Conservation (phyloP, 2,888 invertebrate species). For the Cremastinae sp. region DNA sequence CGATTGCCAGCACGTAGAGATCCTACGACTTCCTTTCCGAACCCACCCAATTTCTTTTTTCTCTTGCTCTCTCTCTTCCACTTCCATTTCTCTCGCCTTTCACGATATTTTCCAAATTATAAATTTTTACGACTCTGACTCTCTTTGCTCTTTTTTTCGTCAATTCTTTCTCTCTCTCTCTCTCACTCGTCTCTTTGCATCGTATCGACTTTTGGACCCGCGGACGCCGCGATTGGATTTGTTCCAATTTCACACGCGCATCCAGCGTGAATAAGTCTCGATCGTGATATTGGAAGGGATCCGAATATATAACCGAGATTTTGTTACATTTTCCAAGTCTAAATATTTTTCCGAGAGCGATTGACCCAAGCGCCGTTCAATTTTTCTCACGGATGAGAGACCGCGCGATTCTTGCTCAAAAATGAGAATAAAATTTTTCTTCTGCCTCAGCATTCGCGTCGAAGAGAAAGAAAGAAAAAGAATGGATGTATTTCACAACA, state of each 20-base stretch:
- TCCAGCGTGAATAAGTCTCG: constrained; percentile 63
- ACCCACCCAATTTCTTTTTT: constrained; percentile 46
- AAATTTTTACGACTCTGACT: constrained; percentile 79
- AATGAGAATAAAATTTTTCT: neutral
- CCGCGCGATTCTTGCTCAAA: constrained; percentile 29
- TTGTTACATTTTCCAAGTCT: constrained; percentile 31
- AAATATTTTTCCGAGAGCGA: constrained; percentile 40
- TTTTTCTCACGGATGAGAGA: constrained; percentile 30
- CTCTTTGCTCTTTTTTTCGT: neutral
- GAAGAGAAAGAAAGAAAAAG: too few relatives aligned
- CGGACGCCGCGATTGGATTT: constrained; percentile 74
- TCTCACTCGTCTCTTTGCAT: constrained; percentile 40
- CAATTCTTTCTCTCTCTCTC: constrained; percentile 35
- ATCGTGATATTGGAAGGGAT: constrained; percentile 48
- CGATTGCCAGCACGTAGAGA: constrained; percentile 73
- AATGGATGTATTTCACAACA: too few relatives aligned
- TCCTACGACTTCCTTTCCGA: constrained; percentile 64
- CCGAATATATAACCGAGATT: constrained; percentile 2
- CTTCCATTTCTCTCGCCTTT: constrained; percentile 47
- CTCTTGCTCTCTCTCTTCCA: constrained; percentile 12
- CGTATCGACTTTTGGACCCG: constrained; percentile 46
- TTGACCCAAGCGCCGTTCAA: constrained; percentile 37
- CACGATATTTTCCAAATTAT: constrained; percentile 80
- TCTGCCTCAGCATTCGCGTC: neutral
- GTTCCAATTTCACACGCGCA: constrained; percentile 75